These are phyloP conservation scores for Gibbula magus DNA, from an alignment of 2,888 invertebrate genomes.

Conservation along the genomic window DNA sequence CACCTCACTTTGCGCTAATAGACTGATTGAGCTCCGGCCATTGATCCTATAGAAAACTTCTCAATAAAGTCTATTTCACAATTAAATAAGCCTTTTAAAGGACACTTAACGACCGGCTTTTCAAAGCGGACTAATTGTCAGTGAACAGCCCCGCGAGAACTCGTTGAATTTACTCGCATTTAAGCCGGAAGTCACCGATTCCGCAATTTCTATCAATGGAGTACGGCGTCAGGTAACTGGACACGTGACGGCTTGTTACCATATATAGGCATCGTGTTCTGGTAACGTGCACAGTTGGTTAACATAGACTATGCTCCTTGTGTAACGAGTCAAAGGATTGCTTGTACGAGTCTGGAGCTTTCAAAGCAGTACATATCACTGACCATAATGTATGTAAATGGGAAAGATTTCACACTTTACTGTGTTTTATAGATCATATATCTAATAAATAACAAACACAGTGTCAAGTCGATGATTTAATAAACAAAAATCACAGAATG, in stretches of 20 bases:
- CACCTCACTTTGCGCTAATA: conserved; percentile 2
- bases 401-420: too few relatives aligned
- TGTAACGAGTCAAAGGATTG: too few relatives aligned
- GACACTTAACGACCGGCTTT: conserved; percentile 15
- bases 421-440: too few relatives aligned
- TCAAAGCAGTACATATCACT: too few relatives aligned
- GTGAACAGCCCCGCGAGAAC: neutral
- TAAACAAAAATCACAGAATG: too few relatives aligned
- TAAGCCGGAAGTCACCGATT: conserved; percentile 17
- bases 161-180: conserved; percentile 18
- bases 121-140: conserved; percentile 21
- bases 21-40: conserved; percentile 1
- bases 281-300: too few relatives aligned
- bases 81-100: conserved; percentile 28
- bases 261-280: neutral
- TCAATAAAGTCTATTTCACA: conserved; percentile 28
- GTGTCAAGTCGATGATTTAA: too few relatives aligned
- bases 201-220: neutral
- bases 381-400: too few relatives aligned
- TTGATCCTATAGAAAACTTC: conserved; percentile 11
- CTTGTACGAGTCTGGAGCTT: too few relatives aligned
- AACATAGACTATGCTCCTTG: too few relatives aligned
- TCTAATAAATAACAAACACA: too few relatives aligned
- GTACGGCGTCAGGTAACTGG: neutral
- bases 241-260: neutral